Percentiles rank a stretch among this genome's conserved stretches.
Evolutionary conservation across 2,797 vertebrate genomes (phyloP).

Genomic region (Spinus olivaceus): DNA sequence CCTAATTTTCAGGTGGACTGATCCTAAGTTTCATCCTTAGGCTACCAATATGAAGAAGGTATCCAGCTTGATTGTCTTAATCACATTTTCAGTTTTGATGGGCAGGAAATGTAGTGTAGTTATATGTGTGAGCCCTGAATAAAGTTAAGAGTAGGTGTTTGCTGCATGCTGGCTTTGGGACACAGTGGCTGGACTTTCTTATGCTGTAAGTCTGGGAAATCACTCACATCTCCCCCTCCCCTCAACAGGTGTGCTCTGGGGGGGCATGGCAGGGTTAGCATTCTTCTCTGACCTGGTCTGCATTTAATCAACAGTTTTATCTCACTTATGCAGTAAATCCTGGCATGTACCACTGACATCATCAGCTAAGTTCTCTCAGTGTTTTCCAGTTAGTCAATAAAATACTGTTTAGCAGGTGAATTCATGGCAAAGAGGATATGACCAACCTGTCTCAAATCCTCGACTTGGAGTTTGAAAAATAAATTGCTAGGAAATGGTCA

Average conservation of each 20-base stretch:
- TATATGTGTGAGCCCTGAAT: neutral
- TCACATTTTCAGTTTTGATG: neutral
- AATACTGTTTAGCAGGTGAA: neutral
- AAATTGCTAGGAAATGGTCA: neutral
- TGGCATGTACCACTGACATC: neutral
- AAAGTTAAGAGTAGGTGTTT: neutral
- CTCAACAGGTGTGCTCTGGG: neutral
- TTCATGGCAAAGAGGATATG: neutral
- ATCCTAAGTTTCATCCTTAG: neutral
- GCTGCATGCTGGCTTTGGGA: neutral
- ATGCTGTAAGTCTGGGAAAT: neutral
- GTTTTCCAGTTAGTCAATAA: neutral
- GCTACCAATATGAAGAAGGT: neutral
- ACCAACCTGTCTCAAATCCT: neutral
- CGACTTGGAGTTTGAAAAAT: neutral
- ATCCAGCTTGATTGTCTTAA: neutral
- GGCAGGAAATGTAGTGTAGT: neutral
- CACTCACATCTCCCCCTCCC: neutral
- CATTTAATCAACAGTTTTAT: neutral
- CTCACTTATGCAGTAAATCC: neutral
- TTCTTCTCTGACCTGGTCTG: neutral
- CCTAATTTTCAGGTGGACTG: neutral
- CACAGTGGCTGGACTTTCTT: neutral
- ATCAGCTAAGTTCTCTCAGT: neutral
- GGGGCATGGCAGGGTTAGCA: fast-evolving